A percentile compares a stretch with the other conserved stretches of the same genome.
Evolutionary conservation across 2,888 invertebrate species (phyloP).

Genomic region (Acrocera orbiculus): DNA sequence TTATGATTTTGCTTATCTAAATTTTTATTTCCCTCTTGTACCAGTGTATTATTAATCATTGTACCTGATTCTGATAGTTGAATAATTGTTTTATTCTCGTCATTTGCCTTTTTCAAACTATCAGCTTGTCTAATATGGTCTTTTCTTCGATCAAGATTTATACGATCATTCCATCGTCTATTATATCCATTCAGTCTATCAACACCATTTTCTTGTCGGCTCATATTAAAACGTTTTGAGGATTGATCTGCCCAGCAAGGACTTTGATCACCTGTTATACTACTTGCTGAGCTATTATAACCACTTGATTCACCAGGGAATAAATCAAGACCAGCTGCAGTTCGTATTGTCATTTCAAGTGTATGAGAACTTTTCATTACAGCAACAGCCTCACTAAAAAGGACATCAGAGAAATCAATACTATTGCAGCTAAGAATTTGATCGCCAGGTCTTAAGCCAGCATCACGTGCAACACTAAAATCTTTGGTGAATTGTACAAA

Average conservation of each 20-base stretch:
- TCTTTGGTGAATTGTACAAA: slow-evolving; percentile 81
- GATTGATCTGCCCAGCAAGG: slow-evolving; percentile 44
- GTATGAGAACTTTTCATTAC: slow-evolving; percentile 63
- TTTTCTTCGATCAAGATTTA: slow-evolving; percentile 28
- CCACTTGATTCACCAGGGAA: slow-evolving; percentile 70
- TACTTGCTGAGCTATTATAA: slow-evolving; percentile 70
- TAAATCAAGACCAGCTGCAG: slow-evolving; percentile 60
- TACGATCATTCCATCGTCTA: slow-evolving; percentile 2
- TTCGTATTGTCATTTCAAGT: slow-evolving; percentile 56
- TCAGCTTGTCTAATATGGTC: slow-evolving; percentile 14
- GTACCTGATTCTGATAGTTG: slow-evolving; percentile 54
- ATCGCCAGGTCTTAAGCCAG: slow-evolving; percentile 77
- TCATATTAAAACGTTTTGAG: slow-evolving; percentile 49
- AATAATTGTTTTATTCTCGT: slow-evolving; percentile 50
- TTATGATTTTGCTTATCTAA: too few species aligned
- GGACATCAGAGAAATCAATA: slow-evolving; percentile 53
- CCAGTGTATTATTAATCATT: slow-evolving; percentile 44
- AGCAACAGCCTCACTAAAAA: slow-evolving; percentile 68
- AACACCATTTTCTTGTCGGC: slow-evolving; percentile 41
- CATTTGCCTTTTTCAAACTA: slow-evolving; percentile 8
- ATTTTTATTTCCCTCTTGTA: slow-evolving; percentile 13
- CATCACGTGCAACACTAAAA: slow-evolving; percentile 72
- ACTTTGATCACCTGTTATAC: slow-evolving; percentile 57
- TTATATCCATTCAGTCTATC: not conserved
- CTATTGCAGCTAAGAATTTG: slow-evolving; percentile 84